phyloP scores from a whole-genome alignment of 2,888 invertebrate genomes.

The Cheilosia grossa region DNA sequence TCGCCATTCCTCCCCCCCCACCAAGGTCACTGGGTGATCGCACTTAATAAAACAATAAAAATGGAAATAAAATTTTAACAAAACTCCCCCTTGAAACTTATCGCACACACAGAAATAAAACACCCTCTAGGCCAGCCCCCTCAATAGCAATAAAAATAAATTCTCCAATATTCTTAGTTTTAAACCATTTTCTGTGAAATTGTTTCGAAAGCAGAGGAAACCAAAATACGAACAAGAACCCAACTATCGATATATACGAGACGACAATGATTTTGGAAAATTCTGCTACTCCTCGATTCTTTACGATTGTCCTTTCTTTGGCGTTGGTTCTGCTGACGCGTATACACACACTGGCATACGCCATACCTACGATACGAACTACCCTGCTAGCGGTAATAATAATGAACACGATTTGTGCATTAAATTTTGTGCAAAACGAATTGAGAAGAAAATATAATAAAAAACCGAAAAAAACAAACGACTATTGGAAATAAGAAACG shows the following conservation, averaged over 20 bases:
- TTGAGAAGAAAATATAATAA: constrained; percentile 48
- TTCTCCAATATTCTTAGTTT: constrained; percentile 70
- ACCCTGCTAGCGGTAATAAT: constrained; percentile 72
- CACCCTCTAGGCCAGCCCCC: constrained; percentile 51
- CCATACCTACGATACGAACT: not conserved
- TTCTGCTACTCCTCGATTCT: constrained; percentile 61
- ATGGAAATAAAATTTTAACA: constrained; percentile 1
- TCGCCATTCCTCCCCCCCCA: not conserved
- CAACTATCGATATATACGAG: constrained; percentile 35
- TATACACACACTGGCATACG: constrained; percentile 29
- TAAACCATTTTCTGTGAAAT: constrained; percentile 48
- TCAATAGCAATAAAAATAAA: constrained; percentile 70
- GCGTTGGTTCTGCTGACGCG: constrained; percentile 40
- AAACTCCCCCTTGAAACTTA: not conserved
- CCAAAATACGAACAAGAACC: constrained; percentile 20
- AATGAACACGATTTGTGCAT: constrained; percentile 75
- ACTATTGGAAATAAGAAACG: constrained; percentile 29
- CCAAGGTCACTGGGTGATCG: constrained; percentile 19
- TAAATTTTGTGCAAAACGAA: constrained; percentile 74
- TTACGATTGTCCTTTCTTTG: constrained; percentile 63
- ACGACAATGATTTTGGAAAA: constrained; percentile 61
- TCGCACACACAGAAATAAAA: constrained; percentile 13
- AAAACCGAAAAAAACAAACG: constrained; percentile 19
- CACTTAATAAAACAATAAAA: constrained; percentile 41
- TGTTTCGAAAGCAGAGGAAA: constrained; percentile 22